Evolutionary conservation across 2,113 vertebrate species (phyloP).

Genomic region (Leptocoma aspasia): DNA sequence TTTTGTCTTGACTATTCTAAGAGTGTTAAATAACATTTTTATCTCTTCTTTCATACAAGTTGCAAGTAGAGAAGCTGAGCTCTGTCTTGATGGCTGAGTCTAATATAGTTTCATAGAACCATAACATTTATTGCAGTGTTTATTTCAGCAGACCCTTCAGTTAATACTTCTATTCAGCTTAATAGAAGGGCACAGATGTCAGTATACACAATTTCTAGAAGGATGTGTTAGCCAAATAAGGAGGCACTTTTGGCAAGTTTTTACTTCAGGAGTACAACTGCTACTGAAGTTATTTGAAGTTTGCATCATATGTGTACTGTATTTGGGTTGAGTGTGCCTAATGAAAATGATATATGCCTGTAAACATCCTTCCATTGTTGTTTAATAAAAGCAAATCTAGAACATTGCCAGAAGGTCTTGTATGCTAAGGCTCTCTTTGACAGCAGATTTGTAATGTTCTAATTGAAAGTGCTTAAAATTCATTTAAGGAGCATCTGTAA

Average conservation of each 20-base stretch:
- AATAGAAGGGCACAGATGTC: neutral
- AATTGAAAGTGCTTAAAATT: neutral
- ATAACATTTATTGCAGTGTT: neutral
- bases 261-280: neutral
- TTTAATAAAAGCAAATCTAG: conserved; percentile 27
- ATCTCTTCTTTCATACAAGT: neutral
- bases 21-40: neutral
- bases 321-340: neutral
- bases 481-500: neutral
- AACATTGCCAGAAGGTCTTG: neutral
- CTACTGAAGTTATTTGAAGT: conserved; percentile 17
- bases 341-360: conserved; percentile 42
- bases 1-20: neutral
- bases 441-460: conserved; percentile 7
- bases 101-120: neutral
- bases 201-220: neutral
- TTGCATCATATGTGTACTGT: neutral
- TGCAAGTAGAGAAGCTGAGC: neutral
- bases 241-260: neutral
- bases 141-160: neutral
- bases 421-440: neutral
- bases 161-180: neutral
- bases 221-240: neutral
- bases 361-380: conserved; percentile 36
- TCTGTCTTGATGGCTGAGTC: neutral